These are phyloP conservation scores for Ophraella communa DNA, from an alignment of 2,888 invertebrate genomes.

Conservation along the genomic window DNA sequence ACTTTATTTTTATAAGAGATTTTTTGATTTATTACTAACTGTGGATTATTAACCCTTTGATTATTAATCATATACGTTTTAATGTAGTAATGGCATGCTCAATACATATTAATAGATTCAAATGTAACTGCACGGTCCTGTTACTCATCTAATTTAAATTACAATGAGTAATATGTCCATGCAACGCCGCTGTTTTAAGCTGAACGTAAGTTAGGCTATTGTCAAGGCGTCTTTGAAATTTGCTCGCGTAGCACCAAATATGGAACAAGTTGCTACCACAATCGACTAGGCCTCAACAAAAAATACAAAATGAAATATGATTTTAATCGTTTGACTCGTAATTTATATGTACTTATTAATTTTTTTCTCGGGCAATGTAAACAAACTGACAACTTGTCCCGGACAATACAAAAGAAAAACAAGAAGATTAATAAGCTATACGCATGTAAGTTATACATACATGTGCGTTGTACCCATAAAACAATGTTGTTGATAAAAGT, in stretches of 20 bases:
- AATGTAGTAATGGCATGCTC: too few relatives aligned
- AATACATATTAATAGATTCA: too few relatives aligned
- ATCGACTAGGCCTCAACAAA: slow-evolving; percentile 8
- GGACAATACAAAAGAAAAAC: slow-evolving; percentile 31
- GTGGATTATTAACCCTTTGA: too few relatives aligned
- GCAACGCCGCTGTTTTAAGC: neutral
- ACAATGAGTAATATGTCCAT: neutral
- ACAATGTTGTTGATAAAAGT: slow-evolving; percentile 12
- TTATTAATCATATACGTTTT: too few relatives aligned
- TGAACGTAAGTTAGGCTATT: slow-evolving; percentile 19
- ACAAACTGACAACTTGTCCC: slow-evolving; percentile 30
- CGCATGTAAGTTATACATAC: slow-evolving; percentile 21
- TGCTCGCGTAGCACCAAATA: slow-evolving; percentile 36
- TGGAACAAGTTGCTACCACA: slow-evolving; percentile 30
- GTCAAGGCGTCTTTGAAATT: slow-evolving; percentile 35
- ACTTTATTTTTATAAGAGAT: too few relatives aligned
- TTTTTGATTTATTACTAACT: too few relatives aligned
- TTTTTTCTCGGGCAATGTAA: slow-evolving; percentile 18
- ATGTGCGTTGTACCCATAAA: neutral
- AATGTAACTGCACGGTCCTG: too few relatives aligned
- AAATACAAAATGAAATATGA: slow-evolving; percentile 29
- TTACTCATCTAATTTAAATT: neutral
- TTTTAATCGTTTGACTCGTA: slow-evolving; percentile 26
- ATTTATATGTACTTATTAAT: slow-evolving; percentile 27
- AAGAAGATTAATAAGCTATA: slow-evolving; percentile 29